Conservation (phyloP, 2,888 invertebrate genomes). For the Silvanus unidentatus region DNA sequence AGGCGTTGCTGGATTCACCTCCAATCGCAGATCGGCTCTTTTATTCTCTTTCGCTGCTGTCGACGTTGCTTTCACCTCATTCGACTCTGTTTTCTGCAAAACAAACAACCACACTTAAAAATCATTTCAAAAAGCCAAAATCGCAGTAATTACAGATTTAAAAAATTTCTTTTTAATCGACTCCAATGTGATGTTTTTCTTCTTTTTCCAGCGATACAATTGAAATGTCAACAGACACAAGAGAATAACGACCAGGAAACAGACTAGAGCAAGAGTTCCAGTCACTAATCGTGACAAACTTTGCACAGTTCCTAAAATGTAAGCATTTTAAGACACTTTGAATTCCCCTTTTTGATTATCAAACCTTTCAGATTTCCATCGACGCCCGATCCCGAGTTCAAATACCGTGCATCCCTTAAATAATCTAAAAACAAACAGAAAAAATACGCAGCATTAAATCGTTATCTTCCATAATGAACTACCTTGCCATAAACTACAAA, state of each 20-base stretch:
- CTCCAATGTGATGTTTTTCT: constrained; percentile 37
- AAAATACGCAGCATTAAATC: too few relatives aligned
- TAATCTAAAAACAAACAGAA: too few relatives aligned
- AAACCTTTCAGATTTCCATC: constrained; percentile 32
- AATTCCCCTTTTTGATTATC: not conserved
- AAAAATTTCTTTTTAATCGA: constrained; percentile 33
- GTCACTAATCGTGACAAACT: constrained; percentile 34
- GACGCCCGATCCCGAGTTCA: constrained; percentile 18
- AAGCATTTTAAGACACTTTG: constrained; percentile 4
- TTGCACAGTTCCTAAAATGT: constrained; percentile 36
- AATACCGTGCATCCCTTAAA: too few relatives aligned
- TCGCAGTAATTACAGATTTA: constrained; percentile 28
- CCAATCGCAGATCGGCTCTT: constrained; percentile 28
- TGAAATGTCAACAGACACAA: constrained; percentile 29
- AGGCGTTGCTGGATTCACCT: constrained; percentile 27
- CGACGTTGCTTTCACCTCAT: constrained; percentile 17
- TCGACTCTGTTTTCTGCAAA: constrained; percentile 22
- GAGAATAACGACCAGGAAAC: constrained; percentile 33
- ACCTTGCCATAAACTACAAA: too few relatives aligned
- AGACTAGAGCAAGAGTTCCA: constrained; percentile 33
- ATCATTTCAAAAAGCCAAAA: too few relatives aligned
- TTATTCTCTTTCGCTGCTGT: constrained; percentile 8
- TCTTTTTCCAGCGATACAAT: constrained; percentile 39
- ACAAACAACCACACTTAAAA: too few relatives aligned
- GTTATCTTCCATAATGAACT: too few relatives aligned